Conservation (phyloP, 2,113 vertebrate genomes). For the Ia io region DNA sequence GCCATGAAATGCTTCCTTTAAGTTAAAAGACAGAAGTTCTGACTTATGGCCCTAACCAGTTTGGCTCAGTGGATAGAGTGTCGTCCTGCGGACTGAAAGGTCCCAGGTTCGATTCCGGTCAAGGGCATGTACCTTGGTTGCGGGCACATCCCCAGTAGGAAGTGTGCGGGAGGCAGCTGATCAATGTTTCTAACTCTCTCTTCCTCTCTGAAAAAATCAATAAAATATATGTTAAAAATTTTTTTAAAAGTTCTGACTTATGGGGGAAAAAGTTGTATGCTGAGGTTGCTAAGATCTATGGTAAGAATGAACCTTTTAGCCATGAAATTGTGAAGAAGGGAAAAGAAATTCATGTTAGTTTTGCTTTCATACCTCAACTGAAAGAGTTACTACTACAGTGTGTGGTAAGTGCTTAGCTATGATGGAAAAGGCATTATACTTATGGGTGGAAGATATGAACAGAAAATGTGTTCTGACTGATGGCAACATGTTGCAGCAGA, state of each 20-base stretch:
- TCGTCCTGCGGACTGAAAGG: no score
- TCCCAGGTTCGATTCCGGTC: no score
- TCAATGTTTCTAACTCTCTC: no score
- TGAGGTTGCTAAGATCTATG: not conserved
- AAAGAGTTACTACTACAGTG: not conserved
- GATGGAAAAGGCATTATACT: not conserved
- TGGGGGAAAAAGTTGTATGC: not conserved
- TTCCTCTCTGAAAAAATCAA: no score
- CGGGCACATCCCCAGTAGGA: no score
- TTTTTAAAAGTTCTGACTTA: not conserved
- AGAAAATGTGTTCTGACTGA: not conserved
- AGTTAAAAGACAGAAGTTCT: not conserved
- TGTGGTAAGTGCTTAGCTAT: not conserved
- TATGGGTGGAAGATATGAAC: not conserved
- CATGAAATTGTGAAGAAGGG: not conserved
- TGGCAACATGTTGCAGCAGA: not conserved
- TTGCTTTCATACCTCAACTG: not conserved
- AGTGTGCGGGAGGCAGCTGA: no score
- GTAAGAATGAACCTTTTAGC: not conserved
- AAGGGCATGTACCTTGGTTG: no score
- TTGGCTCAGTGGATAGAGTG: no score
- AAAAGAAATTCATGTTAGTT: not conserved
- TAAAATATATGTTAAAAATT: no score
- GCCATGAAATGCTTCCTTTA: not conserved
- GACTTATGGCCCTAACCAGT: no score